These are phyloP conservation scores for Trichonephila inaurata DNA, from an alignment of 1,140 invertebrate genomes.

Conservation along the genomic window DNA sequence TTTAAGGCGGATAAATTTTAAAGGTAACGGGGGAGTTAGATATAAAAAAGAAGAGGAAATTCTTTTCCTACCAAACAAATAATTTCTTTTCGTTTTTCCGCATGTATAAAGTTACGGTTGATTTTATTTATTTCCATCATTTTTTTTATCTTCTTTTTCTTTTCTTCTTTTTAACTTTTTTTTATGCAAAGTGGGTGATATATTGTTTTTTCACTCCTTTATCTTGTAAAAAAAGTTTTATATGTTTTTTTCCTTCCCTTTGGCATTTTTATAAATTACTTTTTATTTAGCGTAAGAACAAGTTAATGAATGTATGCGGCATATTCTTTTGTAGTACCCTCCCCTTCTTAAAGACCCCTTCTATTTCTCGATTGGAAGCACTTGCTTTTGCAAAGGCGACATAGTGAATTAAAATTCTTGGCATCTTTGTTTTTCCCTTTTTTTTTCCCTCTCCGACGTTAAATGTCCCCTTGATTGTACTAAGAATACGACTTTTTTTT, in stretches of 20 bases:
- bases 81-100: constrained; percentile 58
- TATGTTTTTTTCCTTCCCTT: background rate
- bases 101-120: constrained; percentile 54
- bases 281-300: constrained; percentile 70
- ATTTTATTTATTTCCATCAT: constrained; percentile 53
- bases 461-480: constrained; percentile 37
- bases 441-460: background rate
- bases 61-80: constrained; percentile 65
- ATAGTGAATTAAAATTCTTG: constrained; percentile 60
- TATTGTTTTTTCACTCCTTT: constrained; percentile 55
- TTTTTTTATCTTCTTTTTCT: background rate
- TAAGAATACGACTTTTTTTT: constrained; percentile 18
- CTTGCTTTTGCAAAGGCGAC: constrained; percentile 32
- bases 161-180: background rate
- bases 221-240: background rate
- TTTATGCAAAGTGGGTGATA: constrained; percentile 58
- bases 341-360: background rate
- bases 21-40: constrained; percentile 23
- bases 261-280: constrained; percentile 64
- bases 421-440: background rate
- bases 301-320: constrained; percentile 53
- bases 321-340: constrained; percentile 24
- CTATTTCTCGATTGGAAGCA: background rate
- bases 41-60: constrained; percentile 16
- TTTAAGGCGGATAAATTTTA: constrained; percentile 51